Base-by-base conservation (phyloP, 2,113 vertebrate genomes). In the Cinclus mexicanus region DNA sequence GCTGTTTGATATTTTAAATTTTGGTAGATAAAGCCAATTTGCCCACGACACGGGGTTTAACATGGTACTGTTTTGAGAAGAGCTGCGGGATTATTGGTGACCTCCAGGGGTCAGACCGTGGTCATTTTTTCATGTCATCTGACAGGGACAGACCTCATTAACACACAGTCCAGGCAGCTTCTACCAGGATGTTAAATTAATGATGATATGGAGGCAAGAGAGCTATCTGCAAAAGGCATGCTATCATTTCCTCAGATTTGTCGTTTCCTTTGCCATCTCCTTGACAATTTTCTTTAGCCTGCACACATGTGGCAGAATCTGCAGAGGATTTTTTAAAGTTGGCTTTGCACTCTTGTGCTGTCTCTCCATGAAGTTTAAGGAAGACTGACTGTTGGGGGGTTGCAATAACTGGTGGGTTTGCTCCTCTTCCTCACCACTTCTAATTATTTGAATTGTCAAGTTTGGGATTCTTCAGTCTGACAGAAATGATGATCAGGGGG, bases 21-120 rank as follows among this genome's bases (percentile, higher is more conserved):
- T 78, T 23, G 56, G 17, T 77, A 87, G 94, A 94, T 95, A 94
- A 91, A 92, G 52, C 80, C 39, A 89, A 93, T 94, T 92, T 97
- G 83, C 47, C 76, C 1, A 0, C 74, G 83, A 90, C 86, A 87
- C 0, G 0, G 16, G 39, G 55, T 21, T 91, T 91, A 89, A 70
- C 26, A 9, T 64, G 2, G 14, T 28, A 49, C 60, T 93, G 72
- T 89, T 95, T 78, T 75, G 42, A 93, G 69, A 95, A 95, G 67
- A 1, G 0, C 83, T 74, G 79, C 0, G 5, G 92, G 88, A 92
- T 96, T 95, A 95, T 74, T 49, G n/a, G 75, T 86, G 92, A 94
- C 92, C 86, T 92, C 63, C 63, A 69, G 57, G 24, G 90, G 78
- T 65, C 20, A 1, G 63, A 64, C 82, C 4, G 1, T 56, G 68